A percentile compares a stretch with the other conserved stretches of the same genome.
These are phyloP conservation scores for Psittacula cyanocephala DNA, from an alignment of 2,113 vertebrate genomes.

Conservation along the genomic window DNA sequence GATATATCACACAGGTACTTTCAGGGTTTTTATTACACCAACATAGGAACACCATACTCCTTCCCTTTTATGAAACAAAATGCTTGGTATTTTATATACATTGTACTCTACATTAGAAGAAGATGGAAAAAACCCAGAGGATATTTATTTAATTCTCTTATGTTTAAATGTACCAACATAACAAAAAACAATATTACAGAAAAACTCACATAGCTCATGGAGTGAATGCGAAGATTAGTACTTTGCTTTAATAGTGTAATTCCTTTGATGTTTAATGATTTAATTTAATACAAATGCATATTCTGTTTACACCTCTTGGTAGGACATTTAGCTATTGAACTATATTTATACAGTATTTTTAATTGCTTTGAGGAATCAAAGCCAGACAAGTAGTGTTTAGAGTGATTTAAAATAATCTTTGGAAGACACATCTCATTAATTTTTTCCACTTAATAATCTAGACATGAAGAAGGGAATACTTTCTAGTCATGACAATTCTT, in stretches of 20 bases:
- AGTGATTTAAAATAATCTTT: not conserved
- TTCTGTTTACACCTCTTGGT: not conserved
- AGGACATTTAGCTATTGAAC: not conserved
- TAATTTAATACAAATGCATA: conserved; percentile 19
- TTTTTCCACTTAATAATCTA: not conserved
- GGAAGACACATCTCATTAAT: not conserved
- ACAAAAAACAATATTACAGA: not conserved
- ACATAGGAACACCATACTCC: not conserved
- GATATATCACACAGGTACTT: not conserved
- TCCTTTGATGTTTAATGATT: conserved; percentile 20
- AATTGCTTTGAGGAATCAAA: conserved; percentile 41
- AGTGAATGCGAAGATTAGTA: not conserved
- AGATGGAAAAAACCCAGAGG: not conserved
- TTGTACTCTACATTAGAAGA: not conserved
- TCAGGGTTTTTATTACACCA: not conserved
- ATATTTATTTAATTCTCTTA: not conserved
- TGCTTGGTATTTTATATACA: not conserved
- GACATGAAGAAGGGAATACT: not conserved
- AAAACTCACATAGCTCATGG: not conserved
- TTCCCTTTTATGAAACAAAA: not conserved
- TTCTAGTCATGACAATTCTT: not conserved
- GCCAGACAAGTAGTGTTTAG: not conserved
- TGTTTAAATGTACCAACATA: not conserved
- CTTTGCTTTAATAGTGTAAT: conserved; percentile 3
- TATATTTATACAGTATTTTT: not conserved